Conservation (phyloP, 2,888 invertebrate genomes). For the Noctua pronuba region DNA sequence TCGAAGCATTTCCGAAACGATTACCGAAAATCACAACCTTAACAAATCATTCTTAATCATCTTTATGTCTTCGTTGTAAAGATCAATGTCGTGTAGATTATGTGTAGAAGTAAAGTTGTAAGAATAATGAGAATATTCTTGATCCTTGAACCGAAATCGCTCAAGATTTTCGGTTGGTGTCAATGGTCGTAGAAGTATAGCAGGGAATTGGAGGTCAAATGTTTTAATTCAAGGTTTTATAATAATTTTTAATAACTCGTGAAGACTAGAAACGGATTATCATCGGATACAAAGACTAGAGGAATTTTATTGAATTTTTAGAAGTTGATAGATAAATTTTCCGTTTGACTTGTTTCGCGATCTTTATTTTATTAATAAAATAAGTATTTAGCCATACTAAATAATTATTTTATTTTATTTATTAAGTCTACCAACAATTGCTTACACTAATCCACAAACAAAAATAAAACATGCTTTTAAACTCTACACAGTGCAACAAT, state of each 20-base stretch:
- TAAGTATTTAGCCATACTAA: too few relatives aligned
- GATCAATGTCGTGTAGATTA: slow-evolving; percentile 41
- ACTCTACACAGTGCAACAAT: too few relatives aligned
- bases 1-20: slow-evolving; percentile 71
- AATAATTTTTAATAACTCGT: slow-evolving; percentile 43
- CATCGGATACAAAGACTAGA: background rate
- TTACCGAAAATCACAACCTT: slow-evolving; percentile 57
- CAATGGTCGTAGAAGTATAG: slow-evolving; percentile 72
- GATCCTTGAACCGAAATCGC: slow-evolving; percentile 68
- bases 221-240: slow-evolving; percentile 43
- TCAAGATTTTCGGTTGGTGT: slow-evolving; percentile 70
- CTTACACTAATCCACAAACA: too few relatives aligned
- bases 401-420: too few relatives aligned
- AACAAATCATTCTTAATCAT: slow-evolving; percentile 13
- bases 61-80: slow-evolving; percentile 34
- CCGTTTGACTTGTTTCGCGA: background rate
- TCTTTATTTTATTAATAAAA: too few relatives aligned
- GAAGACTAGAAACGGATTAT: slow-evolving; percentile 5
- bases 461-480: too few relatives aligned
- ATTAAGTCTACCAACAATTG: too few relatives aligned
- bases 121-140: slow-evolving; percentile 61
- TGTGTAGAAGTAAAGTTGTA: slow-evolving; percentile 26
- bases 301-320: background rate
- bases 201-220: slow-evolving; percentile 67
- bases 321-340: background rate